Evolutionary conservation across 2,888 invertebrate genomes (phyloP), one percentile per base, ranked within the genome.

Genomic region (Drosophila atroscutellata): DNA sequence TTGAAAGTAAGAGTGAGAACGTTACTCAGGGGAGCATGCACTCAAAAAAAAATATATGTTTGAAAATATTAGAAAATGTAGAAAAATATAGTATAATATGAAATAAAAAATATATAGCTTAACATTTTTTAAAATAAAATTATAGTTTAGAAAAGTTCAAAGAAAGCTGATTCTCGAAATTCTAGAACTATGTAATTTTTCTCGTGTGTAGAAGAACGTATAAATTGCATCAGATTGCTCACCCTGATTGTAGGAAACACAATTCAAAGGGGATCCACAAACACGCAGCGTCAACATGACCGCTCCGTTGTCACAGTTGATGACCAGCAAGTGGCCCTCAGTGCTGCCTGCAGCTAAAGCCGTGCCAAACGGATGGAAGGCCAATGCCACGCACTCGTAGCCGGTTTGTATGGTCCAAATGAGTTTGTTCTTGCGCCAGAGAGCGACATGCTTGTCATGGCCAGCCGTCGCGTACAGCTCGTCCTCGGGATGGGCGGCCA

Each of bases 401-500:
- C 97, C 96, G 91, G 97, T 97, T 94, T 97, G 97, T 47, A 97
- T 96, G 61, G 96, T 96, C 96, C 98, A 98, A 51, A 97, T 94
- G 15, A 98, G 94, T 93, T 97, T 97, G 91, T 97, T 97, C 70
- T 97, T 96, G 72, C 97, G 95, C 98, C 98, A 98, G 51, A 98
- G 94, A 3, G 97, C 97, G 75, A 98, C 97, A 84, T 97, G 96
- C 92, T 97, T 97, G 92, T 98, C 98, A 87, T 97, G 97, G 0
- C 98, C 98, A 1, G 98, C 98, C 0, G 98, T 97, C 1, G 98
- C 97, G 90, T 98, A 98, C 80, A 97, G 95, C 93, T 98, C 98
- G 89, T 97, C 97, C 83, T 97, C 97, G 0, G 98, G 98, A 93
- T 98, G 98, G 2, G 97, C 96, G 4, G 97, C 97, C 64, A 98